Percentiles rank a stretch among this genome's conserved stretches.
These are phyloP conservation scores for Oscheius sp. DNA, from an alignment of 2,888 invertebrate species.

Conservation along the genomic window DNA sequence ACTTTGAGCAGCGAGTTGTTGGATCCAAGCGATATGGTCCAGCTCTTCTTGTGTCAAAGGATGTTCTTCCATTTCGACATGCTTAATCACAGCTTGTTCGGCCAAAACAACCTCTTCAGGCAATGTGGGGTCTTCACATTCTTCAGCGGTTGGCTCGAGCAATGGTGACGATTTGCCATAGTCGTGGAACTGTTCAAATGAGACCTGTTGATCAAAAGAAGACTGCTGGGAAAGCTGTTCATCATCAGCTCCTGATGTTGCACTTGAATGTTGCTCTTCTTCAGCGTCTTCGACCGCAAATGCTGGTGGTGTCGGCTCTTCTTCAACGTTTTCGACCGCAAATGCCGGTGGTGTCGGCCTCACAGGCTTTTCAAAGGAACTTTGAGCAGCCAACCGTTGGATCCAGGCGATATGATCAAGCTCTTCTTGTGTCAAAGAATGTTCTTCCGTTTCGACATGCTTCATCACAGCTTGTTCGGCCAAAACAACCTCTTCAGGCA, in stretches of 20 bases:
- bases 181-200: neutral
- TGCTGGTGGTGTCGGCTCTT: too few relatives aligned
- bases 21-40: conserved; percentile 52
- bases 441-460: neutral
- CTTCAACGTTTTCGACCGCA: too few relatives aligned
- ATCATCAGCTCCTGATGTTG: conserved; percentile 24
- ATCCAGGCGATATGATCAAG: conserved; percentile 42
- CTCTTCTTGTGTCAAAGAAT: conserved; percentile 44
- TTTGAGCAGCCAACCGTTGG: too few relatives aligned
- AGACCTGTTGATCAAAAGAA: conserved; percentile 12
- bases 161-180: conserved; percentile 34
- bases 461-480: neutral
- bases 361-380: too few relatives aligned
- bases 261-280: conserved; percentile 12
- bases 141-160: conserved; percentile 3
- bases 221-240: too few relatives aligned
- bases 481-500: neutral
- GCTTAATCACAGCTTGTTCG: conserved; percentile 7
- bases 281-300: neutral
- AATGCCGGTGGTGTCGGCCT: too few relatives aligned
- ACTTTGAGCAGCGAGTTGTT: conserved; percentile 45
- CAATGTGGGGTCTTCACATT: neutral
- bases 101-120: conserved; percentile 43
- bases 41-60: conserved; percentile 45
- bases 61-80: neutral